These are phyloP conservation scores for Smutsia gigantea DNA, from an alignment of 2,797 vertebrate species.

Conservation along the genomic window DNA sequence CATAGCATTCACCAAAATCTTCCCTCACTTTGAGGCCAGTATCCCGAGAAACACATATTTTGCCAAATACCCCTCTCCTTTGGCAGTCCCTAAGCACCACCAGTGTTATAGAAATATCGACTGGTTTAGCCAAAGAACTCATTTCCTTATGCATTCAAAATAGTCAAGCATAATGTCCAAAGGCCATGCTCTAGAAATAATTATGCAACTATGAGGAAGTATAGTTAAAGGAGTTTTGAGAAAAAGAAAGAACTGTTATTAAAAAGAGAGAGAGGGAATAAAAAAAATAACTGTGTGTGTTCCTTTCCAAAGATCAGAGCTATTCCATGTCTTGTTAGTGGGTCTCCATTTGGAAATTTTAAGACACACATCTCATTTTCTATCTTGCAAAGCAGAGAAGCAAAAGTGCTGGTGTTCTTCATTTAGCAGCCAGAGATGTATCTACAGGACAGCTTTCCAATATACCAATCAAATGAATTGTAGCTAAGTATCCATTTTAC, in stretches of 20 bases:
- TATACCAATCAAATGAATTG: conserved; percentile 58
- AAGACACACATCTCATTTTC: conserved; percentile 55
- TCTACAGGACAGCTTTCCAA: conserved; percentile 41
- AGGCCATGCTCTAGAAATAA: conserved; percentile 11
- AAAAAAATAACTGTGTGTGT: neutral
- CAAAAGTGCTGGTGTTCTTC: conserved; percentile 39
- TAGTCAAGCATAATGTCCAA: neutral
- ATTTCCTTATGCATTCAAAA: neutral
- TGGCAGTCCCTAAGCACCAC: neutral
- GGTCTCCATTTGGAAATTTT: conserved; percentile 42
- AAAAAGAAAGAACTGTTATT: neutral
- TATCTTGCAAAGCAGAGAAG: conserved; percentile 30
- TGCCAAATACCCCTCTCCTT: neutral
- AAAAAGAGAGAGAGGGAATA: neutral
- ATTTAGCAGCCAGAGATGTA: conserved; percentile 52
- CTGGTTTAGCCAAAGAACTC: neutral
- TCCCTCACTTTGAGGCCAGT: neutral
- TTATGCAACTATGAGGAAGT: neutral
- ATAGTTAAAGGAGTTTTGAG: neutral
- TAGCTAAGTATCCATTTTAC: conserved; percentile 64
- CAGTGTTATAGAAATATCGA: neutral
- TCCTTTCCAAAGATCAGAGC: neutral
- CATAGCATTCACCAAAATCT: neutral
- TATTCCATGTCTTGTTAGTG: neutral
- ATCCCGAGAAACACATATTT: neutral